These are phyloP conservation scores for Smutsia gigantea DNA, from an alignment of 2,797 vertebrate genomes.

Conservation along the genomic window DNA sequence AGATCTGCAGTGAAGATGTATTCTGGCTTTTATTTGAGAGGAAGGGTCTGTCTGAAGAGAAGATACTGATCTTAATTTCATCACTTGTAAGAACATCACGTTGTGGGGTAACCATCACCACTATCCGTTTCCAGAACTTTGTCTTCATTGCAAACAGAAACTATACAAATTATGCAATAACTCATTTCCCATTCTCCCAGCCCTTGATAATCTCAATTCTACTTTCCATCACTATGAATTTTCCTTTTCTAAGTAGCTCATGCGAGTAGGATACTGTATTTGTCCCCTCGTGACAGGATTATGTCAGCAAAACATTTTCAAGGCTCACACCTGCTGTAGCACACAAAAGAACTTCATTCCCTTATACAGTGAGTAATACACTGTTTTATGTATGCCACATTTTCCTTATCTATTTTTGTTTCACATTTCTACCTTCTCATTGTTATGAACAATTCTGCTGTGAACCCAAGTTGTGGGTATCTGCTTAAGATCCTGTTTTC, in stretches of 20 bases:
- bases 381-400: accelerated
- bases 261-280: not conserved
- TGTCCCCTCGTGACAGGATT: not conserved
- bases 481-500: not conserved
- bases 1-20: not conserved
- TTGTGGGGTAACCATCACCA: no score
- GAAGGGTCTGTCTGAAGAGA: not conserved
- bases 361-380: not conserved
- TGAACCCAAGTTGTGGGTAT: not conserved
- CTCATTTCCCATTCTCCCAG: not conserved
- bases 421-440: not conserved
- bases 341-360: not conserved
- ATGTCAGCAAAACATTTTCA: not conserved
- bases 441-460: not conserved
- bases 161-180: not conserved
- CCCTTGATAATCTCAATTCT: not conserved
- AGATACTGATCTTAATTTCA: not conserved
- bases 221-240: not conserved
- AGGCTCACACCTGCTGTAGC: not conserved
- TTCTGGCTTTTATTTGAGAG: not conserved
- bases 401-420: not conserved
- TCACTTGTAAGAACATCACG: not conserved
- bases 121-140: not conserved
- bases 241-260: not conserved
- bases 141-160: not conserved